Evolutionary conservation across 2,888 invertebrate species (phyloP), one percentile per base, ranked within the genome.

Genomic region (Omphaloscelis lunosa): DNA sequence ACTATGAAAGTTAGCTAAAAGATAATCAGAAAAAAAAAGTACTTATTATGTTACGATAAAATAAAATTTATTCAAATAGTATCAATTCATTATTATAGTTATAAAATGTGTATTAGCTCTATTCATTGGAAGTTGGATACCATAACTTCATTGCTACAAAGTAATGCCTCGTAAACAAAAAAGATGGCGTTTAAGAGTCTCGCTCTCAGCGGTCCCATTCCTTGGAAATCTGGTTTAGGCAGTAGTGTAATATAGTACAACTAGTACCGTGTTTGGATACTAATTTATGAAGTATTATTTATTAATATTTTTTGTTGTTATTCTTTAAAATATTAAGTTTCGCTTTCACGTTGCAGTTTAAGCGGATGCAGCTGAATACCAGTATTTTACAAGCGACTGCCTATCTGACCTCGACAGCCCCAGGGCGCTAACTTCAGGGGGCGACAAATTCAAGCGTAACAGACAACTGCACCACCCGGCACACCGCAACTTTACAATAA

Each of bases 141-240:
- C 41, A 8, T 15, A 29, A 23, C 9, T 70, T 5, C 45, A 1
- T 29, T n/a, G n/a, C 6, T 29, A 0, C n/a, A 20, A 29, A 39
- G 45, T 39, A 51, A 75, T 62, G 51, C n/a, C 15, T 75, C 15
- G 15, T 41, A n/a, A 17, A 29, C 9, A 7, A 12, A 34, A 77
- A 71, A 79, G 61, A 77, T 79, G 61, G 45, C 34, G 27, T 17
- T 17, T 71, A 77, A 0, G 7, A 34, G 15, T 27, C 9, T 12
- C 2, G 4, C 3, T 58, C 7, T 62, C 20, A 3, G 12, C 12
- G 27, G 27, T 66, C 9, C 20, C 4, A 56, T 56, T n/a, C 20
- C 11, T 53, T 53, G n/a, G n/a, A 56, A 11, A 56, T 56, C 65
- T 45, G 12, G 3, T 20, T 20, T 5, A 15, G 11, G 11, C n/a